phyloP scores from a whole-genome alignment of 2,888 invertebrate genomes.

The Polydrusus tereticollis region DNA sequence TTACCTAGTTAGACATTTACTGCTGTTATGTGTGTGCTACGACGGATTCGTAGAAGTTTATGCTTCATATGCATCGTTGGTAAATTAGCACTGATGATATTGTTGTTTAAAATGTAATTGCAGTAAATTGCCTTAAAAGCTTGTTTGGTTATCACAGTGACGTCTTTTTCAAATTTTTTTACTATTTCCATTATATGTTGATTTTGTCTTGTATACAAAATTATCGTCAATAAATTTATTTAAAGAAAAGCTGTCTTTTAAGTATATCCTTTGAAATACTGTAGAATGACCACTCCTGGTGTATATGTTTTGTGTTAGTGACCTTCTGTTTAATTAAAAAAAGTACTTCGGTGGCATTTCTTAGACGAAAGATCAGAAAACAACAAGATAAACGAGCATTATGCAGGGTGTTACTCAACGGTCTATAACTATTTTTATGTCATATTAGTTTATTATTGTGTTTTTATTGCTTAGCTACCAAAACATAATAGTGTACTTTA shows the following conservation, averaged over 20 bases:
- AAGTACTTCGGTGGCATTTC: too few species aligned
- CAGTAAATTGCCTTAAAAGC: conserved; percentile 30
- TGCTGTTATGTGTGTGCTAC: conserved; percentile 24
- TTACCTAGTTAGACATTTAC: conserved; percentile 27
- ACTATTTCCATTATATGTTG: conserved; percentile 18
- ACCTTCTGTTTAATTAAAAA: too few species aligned
- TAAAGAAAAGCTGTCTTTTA: conserved; percentile 6
- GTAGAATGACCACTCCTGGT: too few species aligned
- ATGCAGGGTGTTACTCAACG: too few species aligned
- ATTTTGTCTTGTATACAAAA: conserved; percentile 29
- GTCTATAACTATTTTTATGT: too few species aligned
- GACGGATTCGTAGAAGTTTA: conserved; percentile 11
- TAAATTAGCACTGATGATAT: conserved; percentile 13
- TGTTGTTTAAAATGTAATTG: conserved; percentile 4
- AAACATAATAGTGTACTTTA: too few species aligned
- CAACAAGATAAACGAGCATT: too few species aligned
- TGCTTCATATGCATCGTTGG: conserved; percentile 15
- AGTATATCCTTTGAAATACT: too few species aligned
- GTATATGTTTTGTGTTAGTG: too few species aligned
- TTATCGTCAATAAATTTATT: conserved; percentile 34
- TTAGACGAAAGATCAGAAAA: too few species aligned
- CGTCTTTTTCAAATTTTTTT: conserved; percentile 20
- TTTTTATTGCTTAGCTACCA: too few species aligned
- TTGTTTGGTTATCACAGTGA: conserved; percentile 19
- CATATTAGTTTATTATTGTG: too few species aligned